Evolutionary conservation across 2,113 vertebrate genomes (phyloP), one percentile per base, ranked within the genome.

Genomic region (Columba janthina): DNA sequence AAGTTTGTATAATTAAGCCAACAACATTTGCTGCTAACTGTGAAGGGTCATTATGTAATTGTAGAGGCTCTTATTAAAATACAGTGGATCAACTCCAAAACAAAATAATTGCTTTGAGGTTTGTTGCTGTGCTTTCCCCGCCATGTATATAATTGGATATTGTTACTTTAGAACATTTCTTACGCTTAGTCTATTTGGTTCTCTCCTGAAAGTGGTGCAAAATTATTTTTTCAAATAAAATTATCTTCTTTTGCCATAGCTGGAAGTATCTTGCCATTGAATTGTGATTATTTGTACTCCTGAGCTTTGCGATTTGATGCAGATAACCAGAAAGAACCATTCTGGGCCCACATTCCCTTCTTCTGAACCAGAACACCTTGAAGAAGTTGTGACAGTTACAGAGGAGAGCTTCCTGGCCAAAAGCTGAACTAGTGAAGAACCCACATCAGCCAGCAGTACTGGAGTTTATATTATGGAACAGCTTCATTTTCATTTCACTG

Each of bases 41-140:
- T 57, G 53, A 91, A 84, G 80, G 64, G 53, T 70, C 71, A 84
- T 91, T 89, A 50, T 78, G 53, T 58, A 92, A 57, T 74, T 87
- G 16, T 56, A 77, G 85, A 76, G 28, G 15, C 38, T 89, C 21
- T 90, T 75, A 73, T 84, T 93, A 95, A 94, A 93, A 82, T 80
- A 50, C 21, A 15, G 56, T 76, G 32, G n/a, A 83, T 62, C 17
- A 31, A 62, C 14, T 90, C 62, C 54, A 88, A 85, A 94, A 60
- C 18, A 83, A 91, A 88, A 65, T 65, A 90, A 90, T 85, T 85
- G 40, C 74, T 85, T 82, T 85, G 66, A 26, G 22, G 15, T 82
- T 94, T 94, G 25, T 51, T 51, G 50, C 22, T 24, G 24, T 36
- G 54, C n/a, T 16, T 5, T 18, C 29, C 8, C 8, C 8, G 17